Percentiles rank a stretch among this genome's conserved stretches.
Conservation (phyloP, 2,113 vertebrate species). For the Sus scrofa region T2T-Sscrofa CM000822.6:42020501-42021000, state of each 20-base stretch:
- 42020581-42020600: constrained; percentile 73
- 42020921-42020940: not conserved
- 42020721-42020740: constrained; percentile 10
- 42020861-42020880: not conserved
- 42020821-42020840: not conserved
- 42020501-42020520: constrained; percentile 68
- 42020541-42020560: constrained; percentile 73
- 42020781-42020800: not conserved
- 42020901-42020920: not conserved
- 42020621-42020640: constrained; percentile 74
- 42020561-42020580: constrained; percentile 78
- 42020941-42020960: not conserved
- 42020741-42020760: not conserved
- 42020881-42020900: not conserved
- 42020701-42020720: constrained; percentile 41
- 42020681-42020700: constrained; percentile 3
- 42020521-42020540: constrained; percentile 76
- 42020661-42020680: not conserved
- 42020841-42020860: not conserved
- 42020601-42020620: constrained; percentile 81
- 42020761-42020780: not conserved
- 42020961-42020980: not conserved
- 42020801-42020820: not conserved
- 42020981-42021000: not conserved
- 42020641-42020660: constrained; percentile 67